Conservation (phyloP, 2,113 vertebrate species). For the Vicugna pacos region DNA sequence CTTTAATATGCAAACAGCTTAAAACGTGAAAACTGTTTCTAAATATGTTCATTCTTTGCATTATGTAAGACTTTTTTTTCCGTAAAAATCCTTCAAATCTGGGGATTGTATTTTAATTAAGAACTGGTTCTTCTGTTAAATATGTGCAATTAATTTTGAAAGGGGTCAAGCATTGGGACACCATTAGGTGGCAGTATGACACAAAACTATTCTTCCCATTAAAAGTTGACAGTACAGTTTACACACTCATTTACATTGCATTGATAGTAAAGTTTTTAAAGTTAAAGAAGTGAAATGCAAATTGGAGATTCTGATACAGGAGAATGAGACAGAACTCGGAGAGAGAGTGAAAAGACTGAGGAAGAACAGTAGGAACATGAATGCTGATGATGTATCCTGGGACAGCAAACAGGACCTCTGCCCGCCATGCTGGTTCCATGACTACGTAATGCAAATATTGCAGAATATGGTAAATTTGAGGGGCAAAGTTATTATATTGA, state of each 20-base stretch:
- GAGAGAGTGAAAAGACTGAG: background rate
- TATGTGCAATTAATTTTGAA: constrained; percentile 3
- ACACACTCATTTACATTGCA: background rate
- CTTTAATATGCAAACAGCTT: background rate
- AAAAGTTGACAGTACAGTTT: background rate
- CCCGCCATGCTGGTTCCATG: too few relatives aligned
- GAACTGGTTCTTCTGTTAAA: background rate
- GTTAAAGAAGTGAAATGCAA: background rate
- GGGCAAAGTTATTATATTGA: background rate
- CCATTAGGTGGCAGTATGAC: constrained; percentile 82
- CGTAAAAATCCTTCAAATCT: background rate
- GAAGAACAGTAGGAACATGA: background rate
- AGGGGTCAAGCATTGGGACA: background rate
- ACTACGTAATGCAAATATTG: background rate
- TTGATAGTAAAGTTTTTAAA: background rate
- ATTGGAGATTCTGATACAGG: background rate
- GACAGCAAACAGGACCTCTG: background rate
- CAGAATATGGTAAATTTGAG: background rate
- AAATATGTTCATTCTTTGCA: background rate
- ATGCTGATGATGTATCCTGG: background rate
- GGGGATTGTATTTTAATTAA: background rate
- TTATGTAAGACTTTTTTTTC: background rate
- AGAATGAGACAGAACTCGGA: background rate
- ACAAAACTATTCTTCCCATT: constrained; percentile 64
- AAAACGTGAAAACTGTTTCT: background rate